These are phyloP conservation scores for Vesta saturnalis DNA, from an alignment of 2,888 invertebrate species.

Conservation along the genomic window DNA sequence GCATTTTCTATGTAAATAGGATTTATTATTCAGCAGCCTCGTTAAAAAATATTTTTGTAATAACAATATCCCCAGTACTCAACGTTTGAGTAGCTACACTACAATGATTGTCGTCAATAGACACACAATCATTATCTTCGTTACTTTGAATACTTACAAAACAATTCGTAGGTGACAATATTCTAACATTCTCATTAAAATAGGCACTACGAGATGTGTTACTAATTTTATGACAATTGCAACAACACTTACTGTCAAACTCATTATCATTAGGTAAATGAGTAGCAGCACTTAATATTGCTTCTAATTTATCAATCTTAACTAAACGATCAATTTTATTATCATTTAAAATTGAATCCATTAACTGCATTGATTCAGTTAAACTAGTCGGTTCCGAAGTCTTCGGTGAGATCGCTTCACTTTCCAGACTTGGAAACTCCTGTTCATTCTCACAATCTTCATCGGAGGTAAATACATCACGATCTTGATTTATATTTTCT, in stretches of 20 bases:
- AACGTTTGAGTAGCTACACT: slow-evolving; percentile 83
- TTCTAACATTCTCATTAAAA: slow-evolving; percentile 50
- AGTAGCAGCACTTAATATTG: slow-evolving; percentile 83
- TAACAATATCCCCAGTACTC: slow-evolving; percentile 92
- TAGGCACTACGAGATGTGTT: slow-evolving; percentile 30
- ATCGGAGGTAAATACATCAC: slow-evolving; percentile 75
- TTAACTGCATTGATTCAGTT: slow-evolving; percentile 90
- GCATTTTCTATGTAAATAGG: too few relatives aligned
- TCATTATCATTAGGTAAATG: slow-evolving; percentile 69
- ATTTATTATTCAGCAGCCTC: slow-evolving; percentile 50
- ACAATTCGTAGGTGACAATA: slow-evolving; percentile 56
- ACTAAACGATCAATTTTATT: slow-evolving; percentile 85
- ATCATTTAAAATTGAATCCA: slow-evolving; percentile 86
- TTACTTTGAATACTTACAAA: slow-evolving; percentile 50
- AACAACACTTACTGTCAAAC: slow-evolving; percentile 62
- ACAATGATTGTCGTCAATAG: slow-evolving; percentile 62
- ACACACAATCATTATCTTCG: slow-evolving; percentile 57
- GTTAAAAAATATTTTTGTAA: slow-evolving; percentile 78
- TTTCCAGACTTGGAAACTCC: slow-evolving; percentile 84
- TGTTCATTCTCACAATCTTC: slow-evolving; percentile 78
- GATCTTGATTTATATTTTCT: slow-evolving; percentile 80
- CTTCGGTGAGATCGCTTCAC: slow-evolving; percentile 75
- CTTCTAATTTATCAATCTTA: slow-evolving; percentile 87
- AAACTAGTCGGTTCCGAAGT: slow-evolving; percentile 80
- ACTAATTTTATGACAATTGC: slow-evolving; percentile 65